Conservation (phyloP, 2,113 vertebrate species). For the Tringa solitaria region DNA sequence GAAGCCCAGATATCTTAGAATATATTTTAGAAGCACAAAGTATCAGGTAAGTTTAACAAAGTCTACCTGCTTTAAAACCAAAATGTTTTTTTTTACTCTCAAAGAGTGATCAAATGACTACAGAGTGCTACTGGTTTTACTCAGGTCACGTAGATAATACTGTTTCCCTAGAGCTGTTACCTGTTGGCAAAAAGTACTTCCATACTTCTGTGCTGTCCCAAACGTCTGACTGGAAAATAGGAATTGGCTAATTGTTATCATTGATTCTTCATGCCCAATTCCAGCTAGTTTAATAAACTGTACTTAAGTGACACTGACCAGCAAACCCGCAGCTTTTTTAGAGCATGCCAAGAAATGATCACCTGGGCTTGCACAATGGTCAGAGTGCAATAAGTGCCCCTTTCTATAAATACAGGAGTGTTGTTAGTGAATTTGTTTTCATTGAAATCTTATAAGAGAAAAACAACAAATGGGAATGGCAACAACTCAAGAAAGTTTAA, state of each 20-base stretch:
- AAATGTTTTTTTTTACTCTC: not conserved
- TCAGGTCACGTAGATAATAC: not conserved
- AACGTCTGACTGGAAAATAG: conserved; percentile 24
- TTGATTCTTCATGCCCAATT: not conserved
- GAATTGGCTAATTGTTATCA: not conserved
- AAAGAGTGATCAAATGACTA: not conserved
- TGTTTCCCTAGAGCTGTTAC: not conserved
- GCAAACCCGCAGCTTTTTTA: not conserved
- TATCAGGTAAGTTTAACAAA: not conserved
- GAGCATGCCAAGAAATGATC: not conserved
- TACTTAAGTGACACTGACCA: not conserved
- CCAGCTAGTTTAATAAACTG: not conserved
- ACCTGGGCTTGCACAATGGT: not conserved
- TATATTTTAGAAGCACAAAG: not conserved
- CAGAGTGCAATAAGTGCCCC: not conserved
- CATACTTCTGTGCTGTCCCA: not conserved
- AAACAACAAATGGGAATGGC: not conserved
- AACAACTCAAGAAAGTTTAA: not conserved
- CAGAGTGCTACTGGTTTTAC: not conserved
- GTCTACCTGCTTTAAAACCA: not conserved
- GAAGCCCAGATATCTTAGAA: not conserved
- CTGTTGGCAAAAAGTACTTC: conserved; percentile 13
- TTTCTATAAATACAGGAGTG: not conserved
- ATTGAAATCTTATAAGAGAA: not conserved
- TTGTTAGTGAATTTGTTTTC: not conserved